Percentiles rank a stretch among this genome's conserved stretches.
These are phyloP conservation scores for Lepidotrigona ventralis DNA, from an alignment of 1,140 invertebrate genomes.

Conservation along the genomic window DNA sequence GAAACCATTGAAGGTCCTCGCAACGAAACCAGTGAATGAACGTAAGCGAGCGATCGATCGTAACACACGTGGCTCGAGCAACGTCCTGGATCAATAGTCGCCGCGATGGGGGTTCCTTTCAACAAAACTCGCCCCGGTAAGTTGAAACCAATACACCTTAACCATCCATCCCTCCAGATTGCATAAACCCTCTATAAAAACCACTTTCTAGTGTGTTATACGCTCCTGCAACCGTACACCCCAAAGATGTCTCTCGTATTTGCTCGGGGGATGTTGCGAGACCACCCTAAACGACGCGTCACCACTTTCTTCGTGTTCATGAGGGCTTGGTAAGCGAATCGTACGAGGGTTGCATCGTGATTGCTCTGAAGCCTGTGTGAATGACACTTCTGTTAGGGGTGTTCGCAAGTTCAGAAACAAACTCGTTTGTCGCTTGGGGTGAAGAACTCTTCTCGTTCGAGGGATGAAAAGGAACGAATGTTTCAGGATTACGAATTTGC, in stretches of 20 bases:
- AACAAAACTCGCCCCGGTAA: slow-evolving; percentile 37
- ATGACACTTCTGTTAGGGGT: slow-evolving; percentile 46
- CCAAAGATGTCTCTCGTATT: slow-evolving; percentile 62
- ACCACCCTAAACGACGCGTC: slow-evolving; percentile 34
- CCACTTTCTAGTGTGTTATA: slow-evolving; percentile 54
- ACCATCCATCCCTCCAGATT: slow-evolving; percentile 50
- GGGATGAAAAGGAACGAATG: not conserved
- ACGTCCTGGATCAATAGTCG: slow-evolving; percentile 53
- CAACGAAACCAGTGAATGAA: not conserved
- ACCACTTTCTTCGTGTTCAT: slow-evolving; percentile 65
- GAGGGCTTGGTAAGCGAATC: slow-evolving; percentile 68
- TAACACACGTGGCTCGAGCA: slow-evolving; percentile 35
- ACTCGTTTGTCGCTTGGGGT: no score
- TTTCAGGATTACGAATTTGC: no score
- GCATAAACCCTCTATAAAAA: slow-evolving; percentile 50
- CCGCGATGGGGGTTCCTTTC: slow-evolving; percentile 58
- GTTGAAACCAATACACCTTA: slow-evolving; percentile 33
- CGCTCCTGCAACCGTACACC: slow-evolving; percentile 67
- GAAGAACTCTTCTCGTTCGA: no score
- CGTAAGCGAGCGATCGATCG: slow-evolving; percentile 49
- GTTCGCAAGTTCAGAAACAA: not conserved
- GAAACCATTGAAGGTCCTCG: not conserved
- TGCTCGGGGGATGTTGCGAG: slow-evolving; percentile 50
- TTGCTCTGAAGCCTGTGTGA: slow-evolving; percentile 56
- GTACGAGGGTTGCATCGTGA: slow-evolving; percentile 72